Evolutionary conservation across 2,113 vertebrate genomes (phyloP), one percentile per base, ranked within the genome.

Genomic region (Varanus salvator): DNA sequence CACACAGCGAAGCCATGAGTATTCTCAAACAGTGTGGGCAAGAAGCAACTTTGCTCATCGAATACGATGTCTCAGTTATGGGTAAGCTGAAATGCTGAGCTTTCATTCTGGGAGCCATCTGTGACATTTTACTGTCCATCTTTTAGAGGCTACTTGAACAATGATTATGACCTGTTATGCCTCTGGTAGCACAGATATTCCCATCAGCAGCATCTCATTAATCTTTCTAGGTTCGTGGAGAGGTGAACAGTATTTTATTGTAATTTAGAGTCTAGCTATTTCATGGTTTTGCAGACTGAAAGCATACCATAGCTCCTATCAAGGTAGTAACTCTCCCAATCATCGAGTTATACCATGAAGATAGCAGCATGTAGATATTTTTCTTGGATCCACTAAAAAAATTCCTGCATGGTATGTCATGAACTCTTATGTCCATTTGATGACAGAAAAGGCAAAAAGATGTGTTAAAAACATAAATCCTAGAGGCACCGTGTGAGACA

Each of bases 11-110:
- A 96, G 98, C 99, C 95, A 99, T 99, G 98, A 98, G 98, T 93
- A 98, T 99, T 95, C 98, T 99, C 81, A 99, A 99, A 95, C 99
- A 99, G 68, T 99, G 99, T 0, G 99, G 99, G 0, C 99, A 99
- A 96, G 99, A 99, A 91, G 99, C 98, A 0, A 99, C 98, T 9
- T 97, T 99, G 91, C 97, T 99, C 93, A 95, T 99, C 0, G 99
- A 99, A 96, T 99, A 99, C 0, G 99, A 99, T 69, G 98, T 99
- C 94, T 99, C 99, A 0, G 97, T 99, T 68, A 99, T 99, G 98
- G 98, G 98, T 98, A 97, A 78, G 98, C 97, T 44, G 1, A 84
- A 90, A 75, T 83, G 50, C 50, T 86, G 52, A 69, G 9, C 17
- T 89, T 34, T 1, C n/a, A 1, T 85, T 80, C 48, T 84, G 83